Percentiles rank a stretch among this genome's conserved stretches.
phyloP scores from a whole-genome alignment of 92 coral and sea anemone genomes.

The Phenganax marumi region DNA sequence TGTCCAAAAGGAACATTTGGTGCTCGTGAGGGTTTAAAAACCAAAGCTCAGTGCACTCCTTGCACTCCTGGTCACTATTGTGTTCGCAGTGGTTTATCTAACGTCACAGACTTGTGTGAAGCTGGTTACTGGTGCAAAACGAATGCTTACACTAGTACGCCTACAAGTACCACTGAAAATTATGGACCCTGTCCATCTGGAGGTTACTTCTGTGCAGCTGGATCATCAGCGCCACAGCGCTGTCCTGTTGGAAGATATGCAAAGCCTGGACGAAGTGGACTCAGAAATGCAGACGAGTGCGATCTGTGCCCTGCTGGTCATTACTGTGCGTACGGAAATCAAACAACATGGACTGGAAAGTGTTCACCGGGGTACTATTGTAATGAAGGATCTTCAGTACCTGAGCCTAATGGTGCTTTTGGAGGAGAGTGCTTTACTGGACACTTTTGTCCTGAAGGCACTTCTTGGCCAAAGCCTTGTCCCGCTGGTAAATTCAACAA shows the following conservation, averaged over 20 bases:
- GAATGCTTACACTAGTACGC: slow-evolving; percentile 63
- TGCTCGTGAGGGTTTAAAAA: slow-evolving; percentile 61
- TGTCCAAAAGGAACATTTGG: slow-evolving; percentile 93
- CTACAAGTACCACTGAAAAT: slow-evolving; percentile 56
- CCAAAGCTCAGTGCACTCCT: slow-evolving; percentile 63
- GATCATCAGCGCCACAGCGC: slow-evolving; percentile 59
- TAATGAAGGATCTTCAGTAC: slow-evolving; percentile 73
- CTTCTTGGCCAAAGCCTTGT: slow-evolving; percentile 79
- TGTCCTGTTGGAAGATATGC: slow-evolving; percentile 88
- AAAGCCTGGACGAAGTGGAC: slow-evolving; percentile 56
- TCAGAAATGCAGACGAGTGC: slow-evolving; percentile 65
- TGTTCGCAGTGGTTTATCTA: slow-evolving; percentile 56
- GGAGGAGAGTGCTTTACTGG: slow-evolving; percentile 92
- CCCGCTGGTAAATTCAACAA: slow-evolving; percentile 75
- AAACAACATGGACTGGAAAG: slow-evolving; percentile 55
- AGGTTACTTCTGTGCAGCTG: slow-evolving; percentile 76
- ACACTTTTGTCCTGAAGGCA: slow-evolving; percentile 68
- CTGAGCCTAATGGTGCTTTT: slow-evolving; percentile 64
- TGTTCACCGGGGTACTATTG: slow-evolving; percentile 87
- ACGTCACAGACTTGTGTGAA: slow-evolving; percentile 68
- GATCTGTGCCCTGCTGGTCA: slow-evolving; percentile 74
- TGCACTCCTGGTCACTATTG: slow-evolving; percentile 83
- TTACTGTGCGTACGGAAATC: slow-evolving; percentile 78
- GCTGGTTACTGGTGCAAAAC: slow-evolving; percentile 80
- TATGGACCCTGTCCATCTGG: slow-evolving; percentile 87